Percentiles rank a stretch among this genome's conserved stretches.
These are phyloP conservation scores for Propithecus perrieri DNA, from an alignment of 2,797 vertebrate genomes.

Conservation along the genomic window DNA sequence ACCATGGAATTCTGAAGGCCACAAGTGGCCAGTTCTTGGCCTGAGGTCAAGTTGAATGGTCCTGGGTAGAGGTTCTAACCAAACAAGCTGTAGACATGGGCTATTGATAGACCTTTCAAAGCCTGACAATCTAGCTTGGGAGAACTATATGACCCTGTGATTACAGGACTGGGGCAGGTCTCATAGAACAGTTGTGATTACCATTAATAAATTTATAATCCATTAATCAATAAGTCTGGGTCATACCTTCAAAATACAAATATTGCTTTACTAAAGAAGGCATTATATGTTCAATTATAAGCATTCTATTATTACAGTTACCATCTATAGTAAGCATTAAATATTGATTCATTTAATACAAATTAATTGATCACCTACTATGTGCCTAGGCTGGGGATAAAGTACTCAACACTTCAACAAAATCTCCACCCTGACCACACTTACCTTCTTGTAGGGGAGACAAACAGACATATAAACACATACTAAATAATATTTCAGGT, in stretches of 20 bases:
- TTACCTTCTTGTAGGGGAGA: background rate
- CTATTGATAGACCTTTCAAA: background rate
- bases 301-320: background rate
- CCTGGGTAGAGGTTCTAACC: accelerated
- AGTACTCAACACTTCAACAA: background rate
- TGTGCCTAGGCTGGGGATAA: background rate
- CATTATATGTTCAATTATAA: background rate
- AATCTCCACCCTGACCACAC: background rate
- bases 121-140: background rate
- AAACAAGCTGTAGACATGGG: background rate
- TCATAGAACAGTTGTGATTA: background rate
- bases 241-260: background rate
- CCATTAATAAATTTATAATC: background rate
- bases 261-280: background rate
- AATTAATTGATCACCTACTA: background rate
- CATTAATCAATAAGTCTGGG: background rate
- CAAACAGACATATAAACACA: background rate
- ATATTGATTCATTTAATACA: background rate
- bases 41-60: background rate
- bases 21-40: background rate
- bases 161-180: background rate
- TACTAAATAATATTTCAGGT: background rate
- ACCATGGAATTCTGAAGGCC: background rate
- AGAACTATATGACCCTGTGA: background rate
- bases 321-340: background rate